Percentiles rank a stretch among this genome's conserved stretches.
These are phyloP conservation scores for Druceiella hillmani DNA, from an alignment of 2,888 invertebrate species.

Conservation along the genomic window DNA sequence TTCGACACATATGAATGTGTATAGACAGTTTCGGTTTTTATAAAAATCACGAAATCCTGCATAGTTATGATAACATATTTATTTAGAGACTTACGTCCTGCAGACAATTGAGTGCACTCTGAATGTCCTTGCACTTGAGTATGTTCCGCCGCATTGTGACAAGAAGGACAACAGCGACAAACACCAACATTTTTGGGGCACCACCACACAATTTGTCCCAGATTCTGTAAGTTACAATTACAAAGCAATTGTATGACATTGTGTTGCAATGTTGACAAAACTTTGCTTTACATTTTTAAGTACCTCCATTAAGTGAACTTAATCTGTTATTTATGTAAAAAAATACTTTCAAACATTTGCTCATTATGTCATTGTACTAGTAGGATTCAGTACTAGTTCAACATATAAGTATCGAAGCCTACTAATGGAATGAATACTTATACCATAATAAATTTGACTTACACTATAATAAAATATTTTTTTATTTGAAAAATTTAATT, in stretches of 20 bases:
- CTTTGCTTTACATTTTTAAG: conserved; percentile 1
- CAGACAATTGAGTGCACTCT: conserved; percentile 60
- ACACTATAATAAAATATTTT: too few relatives aligned
- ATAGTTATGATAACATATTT: too few relatives aligned
- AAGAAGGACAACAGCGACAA: conserved; percentile 68
- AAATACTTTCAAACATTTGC: not conserved
- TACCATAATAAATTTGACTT: too few relatives aligned
- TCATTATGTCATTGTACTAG: too few relatives aligned
- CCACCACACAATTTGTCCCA: conserved; percentile 89
- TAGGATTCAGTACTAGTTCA: too few relatives aligned
- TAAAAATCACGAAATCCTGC: too few relatives aligned
- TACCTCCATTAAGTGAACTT: conserved; percentile 5
- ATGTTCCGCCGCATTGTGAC: conserved; percentile 64
- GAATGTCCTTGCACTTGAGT: conserved; percentile 53
- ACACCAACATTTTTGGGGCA: conserved; percentile 75
- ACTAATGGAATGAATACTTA: too few relatives aligned
- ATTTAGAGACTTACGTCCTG: conserved; percentile 64
- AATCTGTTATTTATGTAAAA: conserved; percentile 4
- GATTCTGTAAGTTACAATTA: conserved; percentile 53
- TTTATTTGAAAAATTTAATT: too few relatives aligned
- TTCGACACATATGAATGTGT: too few relatives aligned
- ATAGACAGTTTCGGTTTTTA: too few relatives aligned
- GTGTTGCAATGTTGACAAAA: not conserved
- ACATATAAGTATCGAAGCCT: too few relatives aligned
- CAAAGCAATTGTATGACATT: conserved; percentile 8